These are phyloP conservation scores for Paracentrotus lividus DNA, from an alignment of 53 echinoderm and acorn worm species.

Conservation along the genomic window DNA sequence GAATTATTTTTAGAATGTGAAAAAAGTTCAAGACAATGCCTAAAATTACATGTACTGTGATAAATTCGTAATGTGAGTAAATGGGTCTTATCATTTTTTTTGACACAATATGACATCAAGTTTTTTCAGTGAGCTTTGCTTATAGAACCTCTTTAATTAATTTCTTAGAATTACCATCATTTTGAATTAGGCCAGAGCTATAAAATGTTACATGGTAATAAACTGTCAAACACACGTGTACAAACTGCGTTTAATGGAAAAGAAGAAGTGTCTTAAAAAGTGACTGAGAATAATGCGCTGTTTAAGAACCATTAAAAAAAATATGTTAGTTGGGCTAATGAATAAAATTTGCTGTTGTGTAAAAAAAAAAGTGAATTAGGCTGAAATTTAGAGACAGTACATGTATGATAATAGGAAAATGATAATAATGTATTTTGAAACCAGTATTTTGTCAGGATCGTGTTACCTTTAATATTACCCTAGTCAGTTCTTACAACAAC, in stretches of 20 bases:
- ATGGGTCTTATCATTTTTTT: not conserved
- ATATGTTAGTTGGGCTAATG: not conserved
- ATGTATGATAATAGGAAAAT: not conserved
- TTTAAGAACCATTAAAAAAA: no score
- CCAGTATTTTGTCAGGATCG: not conserved
- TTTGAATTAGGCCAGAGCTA: no score
- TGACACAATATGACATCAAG: no score
- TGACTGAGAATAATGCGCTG: no score
- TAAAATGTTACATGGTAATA: no score
- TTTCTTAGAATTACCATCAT: no score
- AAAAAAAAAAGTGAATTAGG: not conserved
- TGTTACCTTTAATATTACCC: not conserved
- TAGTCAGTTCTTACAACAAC: conserved; percentile 16
- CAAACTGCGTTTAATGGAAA: no score
- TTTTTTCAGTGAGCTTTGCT: no score
- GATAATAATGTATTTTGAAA: not conserved
- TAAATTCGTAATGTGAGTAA: no score
- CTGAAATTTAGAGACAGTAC: not conserved
- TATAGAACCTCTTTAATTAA: no score
- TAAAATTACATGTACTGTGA: not conserved
- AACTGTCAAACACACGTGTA: no score
- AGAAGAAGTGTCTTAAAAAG: no score
- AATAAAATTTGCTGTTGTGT: not conserved
- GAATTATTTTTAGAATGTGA: not conserved
- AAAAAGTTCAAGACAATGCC: not conserved